These are phyloP conservation scores for Acanthochromis polyacanthus DNA, from an alignment of 2,113 vertebrate genomes.

Conservation along the genomic window DNA sequence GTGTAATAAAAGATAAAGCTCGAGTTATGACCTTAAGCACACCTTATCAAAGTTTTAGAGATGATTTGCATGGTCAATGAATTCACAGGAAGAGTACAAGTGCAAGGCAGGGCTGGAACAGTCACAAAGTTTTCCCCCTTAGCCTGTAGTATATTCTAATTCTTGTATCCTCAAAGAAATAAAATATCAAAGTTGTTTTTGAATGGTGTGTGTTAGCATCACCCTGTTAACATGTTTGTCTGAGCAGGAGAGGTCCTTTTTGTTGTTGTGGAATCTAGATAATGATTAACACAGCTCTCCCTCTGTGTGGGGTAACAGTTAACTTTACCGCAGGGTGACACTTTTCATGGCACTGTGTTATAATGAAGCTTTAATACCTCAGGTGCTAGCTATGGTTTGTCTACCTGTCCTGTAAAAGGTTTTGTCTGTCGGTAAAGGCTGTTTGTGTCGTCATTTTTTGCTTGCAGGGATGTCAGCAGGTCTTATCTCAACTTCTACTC, in stretches of 20 bases:
- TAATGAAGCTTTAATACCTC: constrained; percentile 26
- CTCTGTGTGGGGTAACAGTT: constrained; percentile 60
- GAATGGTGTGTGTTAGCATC: no score
- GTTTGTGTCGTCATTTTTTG: background rate
- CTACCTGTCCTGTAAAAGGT: background rate
- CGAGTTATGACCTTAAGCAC: constrained; percentile 37
- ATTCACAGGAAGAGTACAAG: constrained; percentile 15
- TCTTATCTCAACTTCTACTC: background rate
- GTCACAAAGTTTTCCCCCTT: rapidly evolving
- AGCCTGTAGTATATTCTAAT: background rate
- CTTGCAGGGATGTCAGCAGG: background rate
- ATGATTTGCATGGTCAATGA: constrained; percentile 61
- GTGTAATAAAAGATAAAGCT: constrained; percentile 64
- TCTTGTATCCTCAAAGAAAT: background rate
- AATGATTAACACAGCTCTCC: constrained; percentile 67
- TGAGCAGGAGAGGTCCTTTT: background rate
- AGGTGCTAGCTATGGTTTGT: background rate
- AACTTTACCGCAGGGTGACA: constrained; percentile 24
- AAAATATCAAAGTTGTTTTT: background rate
- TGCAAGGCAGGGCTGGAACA: background rate
- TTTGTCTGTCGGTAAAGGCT: background rate
- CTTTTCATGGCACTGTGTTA: background rate
- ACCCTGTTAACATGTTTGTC: background rate
- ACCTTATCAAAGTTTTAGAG: constrained; percentile 55
- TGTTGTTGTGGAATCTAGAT: constrained; percentile 40